Conservation (phyloP, 2,113 vertebrate genomes). For the Chelonoidis abingdonii region DNA sequence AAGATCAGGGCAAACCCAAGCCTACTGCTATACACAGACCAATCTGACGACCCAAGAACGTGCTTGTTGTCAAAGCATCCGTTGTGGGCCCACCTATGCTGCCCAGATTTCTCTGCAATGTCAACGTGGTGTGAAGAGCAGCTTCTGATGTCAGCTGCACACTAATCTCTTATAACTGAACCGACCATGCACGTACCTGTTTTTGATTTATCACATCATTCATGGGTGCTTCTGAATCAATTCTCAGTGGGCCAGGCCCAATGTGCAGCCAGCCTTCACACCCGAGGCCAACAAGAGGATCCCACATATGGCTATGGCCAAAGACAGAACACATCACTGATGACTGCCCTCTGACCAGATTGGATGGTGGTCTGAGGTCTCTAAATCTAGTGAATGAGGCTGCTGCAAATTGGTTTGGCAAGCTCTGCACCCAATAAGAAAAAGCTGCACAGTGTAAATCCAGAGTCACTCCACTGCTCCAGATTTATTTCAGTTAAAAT, state of each 20-base stretch:
- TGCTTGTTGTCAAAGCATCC: neutral
- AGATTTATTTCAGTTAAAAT: neutral
- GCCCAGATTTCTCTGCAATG: neutral
- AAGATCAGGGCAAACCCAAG: neutral
- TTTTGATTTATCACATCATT: neutral
- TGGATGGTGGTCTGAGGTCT: neutral
- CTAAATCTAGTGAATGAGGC: neutral
- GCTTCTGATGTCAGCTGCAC: neutral
- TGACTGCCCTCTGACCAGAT: neutral
- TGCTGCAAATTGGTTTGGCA: neutral
- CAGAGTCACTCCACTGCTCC: slow-evolving; percentile 10
- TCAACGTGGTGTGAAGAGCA: neutral
- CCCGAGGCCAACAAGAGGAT: too few species aligned
- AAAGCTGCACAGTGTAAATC: neutral
- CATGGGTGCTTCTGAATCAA: neutral
- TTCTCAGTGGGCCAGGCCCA: neutral
- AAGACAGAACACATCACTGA: neutral
- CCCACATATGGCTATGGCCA: neutral
- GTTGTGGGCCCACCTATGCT: neutral
- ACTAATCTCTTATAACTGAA: neutral
- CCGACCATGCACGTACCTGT: neutral
- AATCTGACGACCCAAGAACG: neutral
- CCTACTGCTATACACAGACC: neutral
- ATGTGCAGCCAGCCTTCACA: neutral
- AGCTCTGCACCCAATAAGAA: neutral